A percentile compares a stretch with the other conserved stretches of the same genome.
Conservation (phyloP, 2,113 vertebrate species). For the Mirza zaza region DNA sequence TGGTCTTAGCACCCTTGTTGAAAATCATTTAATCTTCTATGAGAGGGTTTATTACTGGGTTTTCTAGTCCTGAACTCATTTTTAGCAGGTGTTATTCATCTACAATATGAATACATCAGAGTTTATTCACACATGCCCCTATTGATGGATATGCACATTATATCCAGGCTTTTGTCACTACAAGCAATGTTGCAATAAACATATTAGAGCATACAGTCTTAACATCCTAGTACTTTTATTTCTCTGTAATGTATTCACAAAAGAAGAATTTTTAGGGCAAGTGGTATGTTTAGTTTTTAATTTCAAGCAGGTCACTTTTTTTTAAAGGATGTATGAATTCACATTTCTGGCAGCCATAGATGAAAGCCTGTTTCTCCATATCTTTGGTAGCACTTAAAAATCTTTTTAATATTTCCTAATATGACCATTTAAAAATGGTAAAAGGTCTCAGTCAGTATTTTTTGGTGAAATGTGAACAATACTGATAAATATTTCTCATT, state of each 20-base stretch:
- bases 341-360: neutral
- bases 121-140: neutral
- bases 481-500: slow-evolving; percentile 31
- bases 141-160: neutral
- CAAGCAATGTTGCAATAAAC: neutral
- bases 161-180: neutral
- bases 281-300: slow-evolving; percentile 6
- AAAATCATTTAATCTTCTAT: neutral
- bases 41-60: neutral
- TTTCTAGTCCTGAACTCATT: neutral
- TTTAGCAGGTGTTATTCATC: neutral
- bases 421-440: slow-evolving; percentile 42
- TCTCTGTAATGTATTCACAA: neutral
- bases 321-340: neutral
- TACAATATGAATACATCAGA: neutral
- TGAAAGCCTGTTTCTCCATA: slow-evolving; percentile 22
- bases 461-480: slow-evolving; percentile 41
- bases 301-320: slow-evolving; percentile 12
- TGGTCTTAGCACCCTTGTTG: neutral
- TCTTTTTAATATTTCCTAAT: slow-evolving; percentile 18
- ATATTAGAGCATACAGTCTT: neutral
- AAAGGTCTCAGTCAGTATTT: slow-evolving; percentile 10
- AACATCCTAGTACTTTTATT: neutral
- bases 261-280: neutral
- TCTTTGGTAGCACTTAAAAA: slow-evolving; percentile 27